phyloP scores from a whole-genome alignment of 1,140 invertebrate species.

The Drosophila orosa region DNA sequence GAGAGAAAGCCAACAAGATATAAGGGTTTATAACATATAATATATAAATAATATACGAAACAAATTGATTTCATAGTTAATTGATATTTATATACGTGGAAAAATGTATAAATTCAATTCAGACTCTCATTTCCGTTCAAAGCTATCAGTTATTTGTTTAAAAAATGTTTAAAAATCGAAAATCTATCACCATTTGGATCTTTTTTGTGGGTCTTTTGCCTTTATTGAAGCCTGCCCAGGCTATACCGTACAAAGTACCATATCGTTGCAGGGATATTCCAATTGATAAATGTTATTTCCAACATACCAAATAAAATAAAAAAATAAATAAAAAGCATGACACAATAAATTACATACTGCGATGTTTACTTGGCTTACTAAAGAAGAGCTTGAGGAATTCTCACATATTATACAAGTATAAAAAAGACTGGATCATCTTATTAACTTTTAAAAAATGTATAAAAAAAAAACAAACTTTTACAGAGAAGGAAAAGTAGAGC shows the following conservation, averaged over 20 bases:
- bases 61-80: not conserved
- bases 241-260: not conserved
- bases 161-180: not conserved
- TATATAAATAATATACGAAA: not conserved
- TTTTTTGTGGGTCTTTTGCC: not conserved
- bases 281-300: too few relatives aligned
- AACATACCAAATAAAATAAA: too few relatives aligned
- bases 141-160: too few relatives aligned
- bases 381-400: too few relatives aligned
- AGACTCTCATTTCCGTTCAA: not conserved
- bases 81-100: not conserved
- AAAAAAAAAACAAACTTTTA: too few relatives aligned
- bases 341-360: too few relatives aligned
- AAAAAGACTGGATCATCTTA: too few relatives aligned
- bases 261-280: too few relatives aligned
- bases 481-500: not conserved
- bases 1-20: not conserved
- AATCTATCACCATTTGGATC: not conserved
- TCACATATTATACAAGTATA: too few relatives aligned
- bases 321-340: too few relatives aligned
- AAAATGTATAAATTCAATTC: not conserved
- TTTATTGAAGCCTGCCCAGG: not conserved
- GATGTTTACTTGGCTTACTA: too few relatives aligned
- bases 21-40: not conserved
- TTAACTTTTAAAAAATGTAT: too few relatives aligned